phyloP scores from a whole-genome alignment of 2,113 vertebrate genomes.

The Boulengeromyrus knoepffleri region DNA sequence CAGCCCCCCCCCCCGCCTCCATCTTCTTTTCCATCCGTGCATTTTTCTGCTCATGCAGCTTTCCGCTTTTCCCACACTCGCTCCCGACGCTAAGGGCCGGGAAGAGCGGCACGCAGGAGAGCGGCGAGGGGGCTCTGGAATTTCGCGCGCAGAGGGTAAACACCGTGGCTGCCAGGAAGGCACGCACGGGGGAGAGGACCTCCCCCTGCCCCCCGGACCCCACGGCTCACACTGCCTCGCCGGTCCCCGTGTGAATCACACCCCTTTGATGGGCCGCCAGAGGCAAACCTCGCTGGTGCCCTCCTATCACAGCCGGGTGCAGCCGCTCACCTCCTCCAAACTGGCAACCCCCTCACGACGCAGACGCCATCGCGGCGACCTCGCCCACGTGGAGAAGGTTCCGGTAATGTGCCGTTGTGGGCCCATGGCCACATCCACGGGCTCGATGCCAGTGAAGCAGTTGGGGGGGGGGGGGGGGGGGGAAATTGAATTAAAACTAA shows the following conservation, averaged over 20 bases:
- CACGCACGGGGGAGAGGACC: slow-evolving; percentile 40
- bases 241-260: neutral
- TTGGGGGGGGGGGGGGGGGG: neutral
- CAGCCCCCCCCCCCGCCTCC: slow-evolving; percentile 51
- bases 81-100: slow-evolving; percentile 85
- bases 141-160: slow-evolving; percentile 79
- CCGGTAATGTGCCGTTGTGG: neutral
- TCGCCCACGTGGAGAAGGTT: neutral
- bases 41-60: slow-evolving; percentile 76
- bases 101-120: slow-evolving; percentile 83
- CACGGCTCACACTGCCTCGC: neutral
- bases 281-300: neutral
- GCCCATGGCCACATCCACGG: neutral
- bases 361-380: neutral
- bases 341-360: neutral
- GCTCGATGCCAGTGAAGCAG: neutral
- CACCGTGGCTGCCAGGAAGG: slow-evolving; percentile 71
- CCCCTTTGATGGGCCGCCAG: neutral
- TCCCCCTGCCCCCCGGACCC: neutral
- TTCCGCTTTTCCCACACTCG: slow-evolving; percentile 98
- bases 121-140: slow-evolving; percentile 77
- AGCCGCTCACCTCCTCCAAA: neutral
- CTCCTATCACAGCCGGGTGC: neutral
- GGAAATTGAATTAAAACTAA: neutral
- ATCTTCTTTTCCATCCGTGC: slow-evolving; percentile 69